phyloP scores from a whole-genome alignment of 2,797 vertebrate genomes.

The Borostomias antarcticus region DNA sequence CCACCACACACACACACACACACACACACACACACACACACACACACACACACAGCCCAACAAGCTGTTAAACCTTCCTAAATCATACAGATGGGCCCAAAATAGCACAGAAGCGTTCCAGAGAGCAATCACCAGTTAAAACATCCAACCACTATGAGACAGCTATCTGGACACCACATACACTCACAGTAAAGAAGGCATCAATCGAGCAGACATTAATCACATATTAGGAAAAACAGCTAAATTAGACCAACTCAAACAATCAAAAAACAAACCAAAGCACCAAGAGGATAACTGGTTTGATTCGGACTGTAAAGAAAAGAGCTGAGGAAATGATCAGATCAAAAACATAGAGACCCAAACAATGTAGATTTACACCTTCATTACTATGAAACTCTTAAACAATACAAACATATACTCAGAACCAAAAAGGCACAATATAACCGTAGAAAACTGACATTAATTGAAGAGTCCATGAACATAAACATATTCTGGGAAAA shows the following conservation, averaged over 20 bases:
- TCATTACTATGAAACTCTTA: too few species aligned
- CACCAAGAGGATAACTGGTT: too few species aligned
- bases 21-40: constrained; percentile 17
- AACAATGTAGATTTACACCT: too few species aligned
- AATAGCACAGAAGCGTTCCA: constrained; percentile 21
- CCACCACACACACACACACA: constrained; percentile 1
- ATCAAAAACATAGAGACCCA: too few species aligned
- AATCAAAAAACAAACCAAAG: background rate
- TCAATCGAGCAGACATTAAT: background rate
- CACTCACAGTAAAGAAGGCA: constrained; percentile 1
- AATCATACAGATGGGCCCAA: constrained; percentile 24
- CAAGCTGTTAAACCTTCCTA: constrained; percentile 14
- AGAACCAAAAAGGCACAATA: too few species aligned
- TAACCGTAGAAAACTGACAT: too few species aligned
- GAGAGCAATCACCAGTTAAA: constrained; percentile 3
- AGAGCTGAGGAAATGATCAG: too few species aligned
- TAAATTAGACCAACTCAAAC: background rate
- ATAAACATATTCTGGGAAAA: too few species aligned
- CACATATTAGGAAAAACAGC: background rate
- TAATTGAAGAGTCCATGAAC: too few species aligned
- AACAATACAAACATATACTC: too few species aligned
- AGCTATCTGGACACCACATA: background rate
- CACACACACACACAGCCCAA: constrained; percentile 27
- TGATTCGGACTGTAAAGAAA: too few species aligned
- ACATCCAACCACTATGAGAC: constrained; percentile 5